phyloP scores from a whole-genome alignment of 2,888 invertebrate species.

The Lamellibrachia satsuma region DNA sequence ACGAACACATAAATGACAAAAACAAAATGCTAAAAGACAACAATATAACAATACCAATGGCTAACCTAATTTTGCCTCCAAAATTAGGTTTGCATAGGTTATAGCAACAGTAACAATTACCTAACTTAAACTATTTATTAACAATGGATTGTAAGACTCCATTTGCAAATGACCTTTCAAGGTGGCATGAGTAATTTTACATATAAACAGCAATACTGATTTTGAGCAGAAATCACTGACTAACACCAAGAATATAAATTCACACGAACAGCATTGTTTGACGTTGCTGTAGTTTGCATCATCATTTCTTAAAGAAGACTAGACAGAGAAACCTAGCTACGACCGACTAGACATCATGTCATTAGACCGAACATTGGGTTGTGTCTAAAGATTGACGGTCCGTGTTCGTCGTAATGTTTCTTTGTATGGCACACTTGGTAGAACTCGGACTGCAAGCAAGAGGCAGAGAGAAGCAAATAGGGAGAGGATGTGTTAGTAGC shows the following conservation, averaged over 20 bases:
- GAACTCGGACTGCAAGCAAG: slow-evolving; percentile 84
- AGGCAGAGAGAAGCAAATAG: slow-evolving; percentile 1
- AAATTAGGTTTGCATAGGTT: slow-evolving; percentile 6
- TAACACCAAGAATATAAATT: neutral
- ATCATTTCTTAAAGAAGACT: neutral
- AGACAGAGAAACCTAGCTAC: neutral
- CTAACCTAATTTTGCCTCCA: neutral
- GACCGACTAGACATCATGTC: slow-evolving; percentile 27
- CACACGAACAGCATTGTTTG: neutral
- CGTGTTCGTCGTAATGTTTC: slow-evolving; percentile 97
- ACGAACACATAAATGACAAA: neutral
- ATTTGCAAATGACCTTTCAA: neutral
- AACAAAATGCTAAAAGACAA: neutral
- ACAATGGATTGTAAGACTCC: neutral
- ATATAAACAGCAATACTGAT: neutral
- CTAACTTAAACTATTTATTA: neutral
- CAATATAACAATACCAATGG: neutral
- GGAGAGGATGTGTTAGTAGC: slow-evolving; percentile 14
- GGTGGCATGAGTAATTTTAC: neutral
- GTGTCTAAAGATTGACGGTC: slow-evolving; percentile 98
- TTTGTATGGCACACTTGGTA: slow-evolving; percentile 99
- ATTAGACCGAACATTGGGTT: slow-evolving; percentile 91
- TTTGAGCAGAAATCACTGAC: neutral
- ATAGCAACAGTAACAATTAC: neutral
- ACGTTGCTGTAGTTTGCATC: neutral